Evolutionary conservation across 1,140 invertebrate genomes (phyloP).

Genomic region (Battus philenor): DNA sequence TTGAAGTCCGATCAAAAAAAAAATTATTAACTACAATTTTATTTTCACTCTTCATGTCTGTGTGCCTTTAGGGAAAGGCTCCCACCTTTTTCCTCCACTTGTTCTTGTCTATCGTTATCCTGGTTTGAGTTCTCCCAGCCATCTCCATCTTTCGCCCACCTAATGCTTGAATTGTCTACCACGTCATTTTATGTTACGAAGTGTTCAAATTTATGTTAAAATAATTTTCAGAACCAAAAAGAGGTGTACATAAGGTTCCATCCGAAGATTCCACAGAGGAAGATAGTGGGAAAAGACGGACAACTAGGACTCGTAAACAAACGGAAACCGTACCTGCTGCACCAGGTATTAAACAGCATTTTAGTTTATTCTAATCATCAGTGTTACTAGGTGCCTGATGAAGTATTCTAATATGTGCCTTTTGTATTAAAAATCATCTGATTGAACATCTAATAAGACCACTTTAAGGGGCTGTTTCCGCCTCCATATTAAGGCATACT

Average conservation of each 20-base stretch:
- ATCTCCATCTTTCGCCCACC: neutral
- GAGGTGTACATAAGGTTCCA: slow-evolving; percentile 35
- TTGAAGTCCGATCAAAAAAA: no score
- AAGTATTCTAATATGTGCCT: neutral
- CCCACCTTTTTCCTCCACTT: no score
- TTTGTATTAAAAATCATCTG: neutral
- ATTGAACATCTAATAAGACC: no score
- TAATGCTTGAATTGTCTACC: neutral
- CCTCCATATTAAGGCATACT: no score
- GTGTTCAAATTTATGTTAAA: no score
- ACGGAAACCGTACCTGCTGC: slow-evolving; percentile 25
- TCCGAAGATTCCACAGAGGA: slow-evolving; percentile 28
- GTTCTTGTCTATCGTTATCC: neutral
- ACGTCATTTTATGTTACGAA: no score
- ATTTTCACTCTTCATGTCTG: neutral
- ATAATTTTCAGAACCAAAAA: slow-evolving; percentile 40
- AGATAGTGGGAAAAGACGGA: slow-evolving; percentile 19
- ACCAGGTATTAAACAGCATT: slow-evolving; percentile 17
- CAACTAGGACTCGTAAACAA: slow-evolving; percentile 33
- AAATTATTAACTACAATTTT: neutral
- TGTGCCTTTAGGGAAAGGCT: no score
- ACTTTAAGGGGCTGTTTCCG: no score
- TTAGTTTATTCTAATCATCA: neutral
- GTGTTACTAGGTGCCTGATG: neutral
- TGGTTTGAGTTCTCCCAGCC: neutral